These are phyloP conservation scores for Drosophila paranaensis DNA, from an alignment of 2,888 invertebrate species.

Conservation along the genomic window DNA sequence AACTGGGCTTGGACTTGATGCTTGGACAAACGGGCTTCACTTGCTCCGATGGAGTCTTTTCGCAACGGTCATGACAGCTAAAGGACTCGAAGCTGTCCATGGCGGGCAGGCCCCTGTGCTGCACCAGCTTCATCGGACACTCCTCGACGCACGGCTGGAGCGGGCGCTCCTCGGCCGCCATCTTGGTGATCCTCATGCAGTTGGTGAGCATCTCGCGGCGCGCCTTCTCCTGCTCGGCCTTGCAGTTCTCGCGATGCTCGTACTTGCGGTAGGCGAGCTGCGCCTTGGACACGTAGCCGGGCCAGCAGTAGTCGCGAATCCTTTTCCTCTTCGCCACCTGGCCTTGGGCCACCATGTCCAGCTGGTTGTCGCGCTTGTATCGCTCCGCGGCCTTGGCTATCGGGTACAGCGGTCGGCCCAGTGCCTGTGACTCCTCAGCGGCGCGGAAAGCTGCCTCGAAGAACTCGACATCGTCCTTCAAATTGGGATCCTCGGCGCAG, in stretches of 20 bases:
- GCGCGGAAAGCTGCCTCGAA: slow-evolving; percentile 77
- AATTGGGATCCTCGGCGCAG: slow-evolving; percentile 51
- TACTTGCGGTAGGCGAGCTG: slow-evolving; percentile 60
- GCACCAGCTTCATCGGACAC: slow-evolving; percentile 33
- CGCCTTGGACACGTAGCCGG: slow-evolving; percentile 59
- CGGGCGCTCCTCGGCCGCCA: slow-evolving; percentile 55
- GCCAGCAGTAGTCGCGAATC: slow-evolving; percentile 65
- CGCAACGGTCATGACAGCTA: not conserved
- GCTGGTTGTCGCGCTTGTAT: slow-evolving; percentile 72
- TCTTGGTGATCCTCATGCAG: slow-evolving; percentile 53
- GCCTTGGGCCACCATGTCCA: slow-evolving; percentile 42
- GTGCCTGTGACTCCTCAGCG: slow-evolving; percentile 75
- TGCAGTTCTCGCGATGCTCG: slow-evolving; percentile 58
- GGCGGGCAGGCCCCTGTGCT: slow-evolving; percentile 26
- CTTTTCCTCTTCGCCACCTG: slow-evolving; percentile 34
- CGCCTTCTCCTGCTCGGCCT: slow-evolving; percentile 24
- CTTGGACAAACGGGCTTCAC: not conserved
- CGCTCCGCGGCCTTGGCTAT: slow-evolving; percentile 73
- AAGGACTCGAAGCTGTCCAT: slow-evolving; percentile 3
- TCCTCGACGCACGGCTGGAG: slow-evolving; percentile 33
- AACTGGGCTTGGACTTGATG: no score
- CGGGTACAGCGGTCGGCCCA: slow-evolving; percentile 81
- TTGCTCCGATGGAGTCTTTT: not conserved
- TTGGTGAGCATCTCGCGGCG: slow-evolving; percentile 49
- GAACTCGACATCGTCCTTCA: slow-evolving; percentile 80